Base-by-base conservation (phyloP, 2,113 vertebrate genomes). In the Macaca nemestrina region DNA sequence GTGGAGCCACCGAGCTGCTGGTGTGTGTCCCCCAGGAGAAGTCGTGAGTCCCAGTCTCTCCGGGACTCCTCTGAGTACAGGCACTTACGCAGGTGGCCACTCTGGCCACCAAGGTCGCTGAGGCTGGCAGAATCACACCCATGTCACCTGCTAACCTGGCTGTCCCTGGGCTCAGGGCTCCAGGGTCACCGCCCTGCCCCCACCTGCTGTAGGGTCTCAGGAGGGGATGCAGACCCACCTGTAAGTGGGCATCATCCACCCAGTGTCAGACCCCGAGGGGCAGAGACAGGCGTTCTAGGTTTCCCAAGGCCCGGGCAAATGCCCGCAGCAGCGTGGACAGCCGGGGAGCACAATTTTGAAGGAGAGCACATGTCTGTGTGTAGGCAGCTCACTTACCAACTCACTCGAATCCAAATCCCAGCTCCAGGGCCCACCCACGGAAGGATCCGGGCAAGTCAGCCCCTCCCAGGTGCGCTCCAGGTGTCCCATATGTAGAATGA, bases 241-340 rank as follows among this genome's bases (percentile, higher is more conserved):
- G 22, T 30, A 10, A 35, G 35, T 10, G 50, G 40, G 3, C 57
- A 3, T 83, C 4, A 0, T 6, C 17, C 18, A 3, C 11, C 0
- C 0, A 0, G 12, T 35, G 32, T 73, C 40, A 12, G 18, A 55
- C 16, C 45, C 85, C 35, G 40, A 45, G 30, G 57, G 70, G 18
- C 9, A 7, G 32, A 10, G 70, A 45, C 68, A 57, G 61, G 76
- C 22, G 27, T 52, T 23, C 52, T 32, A 35, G 18, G 30, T 13
- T 35, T 80, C 52, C 82, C 43, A 25, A 25, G 59, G 55, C 32
- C 57, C 40, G 1, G 64, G 73, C 38, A 14, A 50, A n/a, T 22
- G 59, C 23, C 68, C 17, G 35, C 25, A 6, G 38, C 6, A 0
- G 35, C 23, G 72, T 6, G 30, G 81, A 52, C 7, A 9, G 27